Evolutionary conservation across 2,888 invertebrate species (phyloP).

Genomic region (Empis stercorea): DNA sequence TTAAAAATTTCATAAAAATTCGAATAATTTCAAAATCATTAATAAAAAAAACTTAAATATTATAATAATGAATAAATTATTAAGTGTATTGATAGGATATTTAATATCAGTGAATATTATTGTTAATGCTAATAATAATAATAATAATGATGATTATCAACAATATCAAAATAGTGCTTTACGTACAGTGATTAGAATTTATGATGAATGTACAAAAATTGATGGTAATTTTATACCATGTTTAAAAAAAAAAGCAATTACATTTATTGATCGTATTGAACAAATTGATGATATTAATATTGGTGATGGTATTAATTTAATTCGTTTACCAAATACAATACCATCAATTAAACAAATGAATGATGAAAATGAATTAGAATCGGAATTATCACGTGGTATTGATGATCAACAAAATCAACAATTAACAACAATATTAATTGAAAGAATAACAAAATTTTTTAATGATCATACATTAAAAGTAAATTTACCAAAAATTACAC

Average conservation of each 20-base stretch:
- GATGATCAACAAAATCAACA: slow-evolving; percentile 55
- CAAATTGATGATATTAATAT: slow-evolving; percentile 53
- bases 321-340: slow-evolving; percentile 39
- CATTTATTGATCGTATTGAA: slow-evolving; percentile 63
- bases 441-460: slow-evolving; percentile 55
- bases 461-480: slow-evolving; percentile 65
- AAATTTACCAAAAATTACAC: slow-evolving; percentile 57
- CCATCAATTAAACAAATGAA: slow-evolving; percentile 32
- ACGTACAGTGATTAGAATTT: slow-evolving; percentile 53
- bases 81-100: slow-evolving; percentile 10
- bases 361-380: slow-evolving; percentile 59
- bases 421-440: slow-evolving; percentile 55
- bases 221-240: slow-evolving; percentile 58
- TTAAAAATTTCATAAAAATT: too few species aligned
- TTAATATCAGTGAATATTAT: slow-evolving; percentile 2
- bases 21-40: background rate
- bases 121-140: slow-evolving; percentile 4
- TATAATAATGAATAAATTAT: background rate
- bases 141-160: slow-evolving; percentile 4
- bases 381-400: slow-evolving; percentile 49
- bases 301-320: slow-evolving; percentile 54
- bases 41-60: background rate
- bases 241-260: slow-evolving; percentile 67
- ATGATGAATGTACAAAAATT: slow-evolving; percentile 62
- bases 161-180: slow-evolving; percentile 40